These are phyloP conservation scores for Struthidea cinerea DNA, from an alignment of 2,113 vertebrate species.

Conservation along the genomic window DNA sequence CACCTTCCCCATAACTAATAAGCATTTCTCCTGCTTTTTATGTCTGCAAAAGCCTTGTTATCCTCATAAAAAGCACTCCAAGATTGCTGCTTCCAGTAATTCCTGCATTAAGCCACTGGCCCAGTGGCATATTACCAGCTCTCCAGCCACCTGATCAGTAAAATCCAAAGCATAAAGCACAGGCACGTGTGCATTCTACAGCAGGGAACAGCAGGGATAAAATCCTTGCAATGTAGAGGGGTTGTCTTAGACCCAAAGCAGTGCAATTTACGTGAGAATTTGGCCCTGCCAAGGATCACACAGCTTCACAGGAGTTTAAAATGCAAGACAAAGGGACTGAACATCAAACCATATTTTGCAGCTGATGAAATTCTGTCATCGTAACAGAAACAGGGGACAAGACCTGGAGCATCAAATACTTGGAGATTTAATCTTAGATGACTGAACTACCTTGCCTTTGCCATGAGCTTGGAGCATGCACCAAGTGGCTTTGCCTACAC, in stretches of 20 bases:
- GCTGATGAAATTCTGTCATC: background rate
- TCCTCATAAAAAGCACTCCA: constrained; percentile 66
- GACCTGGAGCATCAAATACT: background rate
- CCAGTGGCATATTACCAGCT: constrained; percentile 3
- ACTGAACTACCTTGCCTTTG: background rate
- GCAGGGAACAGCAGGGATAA: background rate
- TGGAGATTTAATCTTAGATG: background rate
- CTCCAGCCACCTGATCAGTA: background rate
- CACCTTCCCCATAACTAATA: constrained; percentile 75
- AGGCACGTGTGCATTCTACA: background rate
- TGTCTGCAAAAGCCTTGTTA: constrained; percentile 65
- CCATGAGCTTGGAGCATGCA: background rate
- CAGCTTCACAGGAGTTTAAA: background rate
- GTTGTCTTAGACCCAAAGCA: background rate
- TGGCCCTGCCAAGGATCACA: background rate
- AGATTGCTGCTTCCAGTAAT: constrained; percentile 49
- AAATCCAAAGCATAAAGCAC: background rate
- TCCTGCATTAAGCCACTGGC: constrained; percentile 35
- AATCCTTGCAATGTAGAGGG: background rate
- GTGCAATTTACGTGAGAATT: background rate
- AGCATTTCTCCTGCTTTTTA: constrained; percentile 70
- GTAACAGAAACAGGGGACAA: background rate
- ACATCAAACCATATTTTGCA: background rate
- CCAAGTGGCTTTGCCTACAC: background rate
- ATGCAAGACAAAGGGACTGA: background rate